Base-by-base conservation (phyloP, 1,140 invertebrate genomes). In the Rhopalosiphum padi region DNA sequence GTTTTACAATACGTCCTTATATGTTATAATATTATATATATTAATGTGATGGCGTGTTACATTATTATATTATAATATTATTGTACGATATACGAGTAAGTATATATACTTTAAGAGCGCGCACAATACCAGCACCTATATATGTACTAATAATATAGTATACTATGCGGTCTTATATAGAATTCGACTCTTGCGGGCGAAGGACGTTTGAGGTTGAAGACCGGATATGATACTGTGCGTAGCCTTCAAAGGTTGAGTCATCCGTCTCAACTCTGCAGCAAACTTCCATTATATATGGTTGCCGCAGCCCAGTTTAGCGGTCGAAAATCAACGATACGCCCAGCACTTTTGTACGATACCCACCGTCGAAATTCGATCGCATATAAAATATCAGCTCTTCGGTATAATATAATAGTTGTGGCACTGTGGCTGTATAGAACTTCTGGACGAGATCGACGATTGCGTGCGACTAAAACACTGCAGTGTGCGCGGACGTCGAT, bases 181-280 rank as follows among this genome's bases (percentile, higher is more conserved):
- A 30, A 46, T 86, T 46, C 11, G 43, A n/a, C 85, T 86, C 86
- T 46, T 46, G 43, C 15, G 2, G 3, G 35, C 30, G 86, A 88
- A 88, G 86, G 86, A 48, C 48, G 21, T 35, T 35, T n/a, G 86
- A 86, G 86, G 46, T 88, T 51, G 86, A 53, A 51, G 86, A 88
- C 46, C 86, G 86, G 86, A 88, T 22, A 53, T 30, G 30, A n/a
- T 88, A 43, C 30, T n/a, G 35, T 18, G 22, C 83, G 35, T 51
- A 51, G 86, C 86, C 86, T 88, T 88, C 86, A 35, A 88, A 30
- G n/a, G 86, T 88, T 51, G 51, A 53, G 85, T 48, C 86, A 21
- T 87, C 30, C n/a, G 22, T 68, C 85, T 25, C 7, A 41, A 41
- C 41, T 41, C 41, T 41, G 41, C 41, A 41, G 30, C 60, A 68